Percentiles rank a stretch among this genome's conserved stretches.
These are phyloP conservation scores for Conomelus anceps DNA, from an alignment of 2,888 invertebrate genomes.

Conservation along the genomic window DNA sequence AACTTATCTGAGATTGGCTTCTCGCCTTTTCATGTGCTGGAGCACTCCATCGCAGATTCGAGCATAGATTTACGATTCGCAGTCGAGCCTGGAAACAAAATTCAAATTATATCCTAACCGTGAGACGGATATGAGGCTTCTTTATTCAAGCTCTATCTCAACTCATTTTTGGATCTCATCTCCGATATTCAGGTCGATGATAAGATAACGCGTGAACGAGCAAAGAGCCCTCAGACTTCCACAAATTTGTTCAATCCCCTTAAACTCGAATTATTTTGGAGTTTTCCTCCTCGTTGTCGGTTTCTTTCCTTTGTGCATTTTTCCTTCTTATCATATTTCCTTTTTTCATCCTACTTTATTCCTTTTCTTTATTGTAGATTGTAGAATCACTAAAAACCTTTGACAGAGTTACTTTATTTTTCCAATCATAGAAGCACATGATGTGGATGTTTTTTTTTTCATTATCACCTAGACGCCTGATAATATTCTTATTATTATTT, in stretches of 20 bases:
- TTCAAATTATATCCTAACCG: background rate
- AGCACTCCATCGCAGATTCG: background rate
- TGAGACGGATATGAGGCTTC: background rate
- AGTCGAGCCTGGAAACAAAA: background rate
- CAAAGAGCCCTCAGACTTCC: background rate
- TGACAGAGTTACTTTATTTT: too few species aligned
- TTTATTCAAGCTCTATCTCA: background rate
- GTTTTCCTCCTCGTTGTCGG: background rate
- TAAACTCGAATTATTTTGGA: background rate
- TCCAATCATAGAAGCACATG: too few species aligned
- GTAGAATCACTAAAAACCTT: too few species aligned
- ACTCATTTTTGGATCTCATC: background rate
- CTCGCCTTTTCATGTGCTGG: background rate
- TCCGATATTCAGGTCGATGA: background rate
- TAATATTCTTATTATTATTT: too few species aligned
- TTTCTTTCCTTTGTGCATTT: background rate
- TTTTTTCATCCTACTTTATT: too few species aligned
- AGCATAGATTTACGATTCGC: background rate
- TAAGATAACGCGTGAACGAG: background rate
- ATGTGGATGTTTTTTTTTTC: too few species aligned
- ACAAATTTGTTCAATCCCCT: background rate
- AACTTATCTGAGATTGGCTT: background rate
- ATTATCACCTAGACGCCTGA: too few species aligned
- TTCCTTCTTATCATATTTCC: background rate
- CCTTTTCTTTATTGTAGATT: too few species aligned